phyloP scores from a whole-genome alignment of 2,113 vertebrate species.

The Cichladusa arquata region DNA sequence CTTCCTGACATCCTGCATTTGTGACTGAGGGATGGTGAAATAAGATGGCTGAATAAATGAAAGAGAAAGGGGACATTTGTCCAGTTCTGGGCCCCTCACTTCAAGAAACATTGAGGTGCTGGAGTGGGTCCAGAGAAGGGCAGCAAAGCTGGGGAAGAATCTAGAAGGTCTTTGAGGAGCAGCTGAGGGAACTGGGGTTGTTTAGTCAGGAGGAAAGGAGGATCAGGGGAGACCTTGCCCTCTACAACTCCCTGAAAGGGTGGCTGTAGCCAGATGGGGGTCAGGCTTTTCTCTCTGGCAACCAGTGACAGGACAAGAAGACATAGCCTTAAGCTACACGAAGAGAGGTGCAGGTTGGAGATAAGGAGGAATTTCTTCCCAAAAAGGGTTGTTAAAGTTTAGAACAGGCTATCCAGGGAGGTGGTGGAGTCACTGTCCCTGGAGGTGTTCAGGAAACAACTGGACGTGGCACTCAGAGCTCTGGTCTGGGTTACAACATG shows the following conservation, averaged over 20 bases:
- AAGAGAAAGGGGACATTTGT: not conserved
- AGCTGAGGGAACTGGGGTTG: not conserved
- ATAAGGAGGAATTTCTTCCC: not conserved
- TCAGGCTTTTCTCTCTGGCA: not conserved
- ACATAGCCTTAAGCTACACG: not conserved
- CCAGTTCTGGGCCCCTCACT: not conserved
- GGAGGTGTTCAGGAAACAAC: not conserved
- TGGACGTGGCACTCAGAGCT: not conserved
- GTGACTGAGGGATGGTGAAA: not conserved
- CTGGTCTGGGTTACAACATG: not conserved
- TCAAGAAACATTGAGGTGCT: not conserved
- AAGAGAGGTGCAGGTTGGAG: not conserved
- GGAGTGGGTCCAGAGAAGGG: not conserved
- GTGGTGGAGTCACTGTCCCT: not conserved
- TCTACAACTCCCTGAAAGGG: not conserved
- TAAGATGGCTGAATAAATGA: not conserved
- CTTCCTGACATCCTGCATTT: not conserved
- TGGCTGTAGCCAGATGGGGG: not conserved
- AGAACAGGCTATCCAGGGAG: not conserved
- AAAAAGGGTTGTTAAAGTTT: not conserved
- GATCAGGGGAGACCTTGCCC: not conserved
- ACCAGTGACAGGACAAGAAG: not conserved
- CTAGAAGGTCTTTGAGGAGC: not conserved
- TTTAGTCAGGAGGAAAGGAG: not conserved
- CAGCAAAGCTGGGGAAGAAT: not conserved